Conservation (phyloP, 2,888 invertebrate species). For the Euclidia mi region DNA sequence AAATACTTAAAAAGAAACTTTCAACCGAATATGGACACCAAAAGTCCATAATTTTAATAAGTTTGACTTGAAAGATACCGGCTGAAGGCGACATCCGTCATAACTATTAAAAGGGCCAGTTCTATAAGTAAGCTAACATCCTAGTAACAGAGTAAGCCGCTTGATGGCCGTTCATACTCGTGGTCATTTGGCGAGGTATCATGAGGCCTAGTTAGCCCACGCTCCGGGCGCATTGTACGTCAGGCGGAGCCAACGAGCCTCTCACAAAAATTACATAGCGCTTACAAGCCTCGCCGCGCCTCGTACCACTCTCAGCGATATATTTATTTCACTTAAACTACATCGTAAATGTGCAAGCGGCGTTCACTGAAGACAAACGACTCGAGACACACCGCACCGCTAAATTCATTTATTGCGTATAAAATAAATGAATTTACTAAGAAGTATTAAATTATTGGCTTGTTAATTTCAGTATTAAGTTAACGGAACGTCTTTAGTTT, state of each 20-base stretch:
- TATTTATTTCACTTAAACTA: slow-evolving; percentile 85
- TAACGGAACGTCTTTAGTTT: slow-evolving; percentile 16
- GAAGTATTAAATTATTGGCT: slow-evolving; percentile 50
- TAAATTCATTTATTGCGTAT: slow-evolving; percentile 43
- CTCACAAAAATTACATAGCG: slow-evolving; percentile 77
- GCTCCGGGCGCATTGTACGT: slow-evolving; percentile 70
- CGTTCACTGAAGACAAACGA: slow-evolving; percentile 45
- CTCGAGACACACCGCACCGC: slow-evolving; percentile 31
- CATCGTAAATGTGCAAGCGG: slow-evolving; percentile 69
- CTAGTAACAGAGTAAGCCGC: too few species aligned
- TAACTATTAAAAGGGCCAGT: too few species aligned
- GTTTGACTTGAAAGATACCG: too few species aligned
- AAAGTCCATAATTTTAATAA: too few species aligned
- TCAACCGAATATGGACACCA: too few species aligned
- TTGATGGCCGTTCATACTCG: slow-evolving; percentile 7
- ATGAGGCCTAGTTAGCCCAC: slow-evolving; percentile 47
- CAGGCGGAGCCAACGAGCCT: slow-evolving; percentile 69
- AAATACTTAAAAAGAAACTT: too few species aligned
- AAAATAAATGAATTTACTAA: slow-evolving; percentile 53
- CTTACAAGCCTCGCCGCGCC: slow-evolving; percentile 43
- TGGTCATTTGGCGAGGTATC: slow-evolving; percentile 33
- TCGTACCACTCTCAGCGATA: slow-evolving; percentile 72
- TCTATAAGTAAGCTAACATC: too few species aligned
- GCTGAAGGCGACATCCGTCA: too few species aligned
- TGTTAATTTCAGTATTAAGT: slow-evolving; percentile 25